Percentiles rank a stretch among this genome's conserved stretches.
These are phyloP conservation scores for Hyaena hyaena DNA, from an alignment of 2,113 vertebrate genomes.

Conservation along the genomic window DNA sequence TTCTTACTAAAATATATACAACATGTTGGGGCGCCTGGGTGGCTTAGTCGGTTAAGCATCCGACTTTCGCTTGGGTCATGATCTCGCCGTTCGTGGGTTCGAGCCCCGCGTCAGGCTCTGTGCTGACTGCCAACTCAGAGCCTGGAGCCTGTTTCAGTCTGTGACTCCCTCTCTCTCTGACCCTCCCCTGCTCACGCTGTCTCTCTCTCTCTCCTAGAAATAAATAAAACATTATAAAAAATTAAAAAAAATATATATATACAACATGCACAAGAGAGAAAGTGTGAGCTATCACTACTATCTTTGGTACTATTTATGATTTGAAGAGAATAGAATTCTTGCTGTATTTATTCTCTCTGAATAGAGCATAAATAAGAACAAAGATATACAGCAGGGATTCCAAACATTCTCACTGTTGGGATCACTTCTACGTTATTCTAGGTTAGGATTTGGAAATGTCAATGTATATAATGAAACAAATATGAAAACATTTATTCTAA, in stretches of 20 bases:
- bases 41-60: no score
- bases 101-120: no score
- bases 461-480: neutral
- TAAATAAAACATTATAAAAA: no score
- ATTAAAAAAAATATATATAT: no score
- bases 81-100: no score
- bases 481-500: neutral
- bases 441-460: neutral
- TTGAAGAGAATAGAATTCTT: neutral
- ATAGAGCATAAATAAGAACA: neutral
- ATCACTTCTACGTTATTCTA: neutral
- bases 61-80: no score
- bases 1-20: neutral
- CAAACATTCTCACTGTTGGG: neutral
- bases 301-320: neutral
- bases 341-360: neutral
- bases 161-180: no score
- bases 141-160: no score
- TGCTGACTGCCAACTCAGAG: no score
- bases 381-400: neutral
- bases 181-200: no score
- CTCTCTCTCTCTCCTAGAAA: no score
- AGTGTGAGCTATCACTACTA: neutral
- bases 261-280: neutral
- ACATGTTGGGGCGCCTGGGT: no score